phyloP scores from a whole-genome alignment of 2,113 vertebrate species.

The Suncus etruscus region DNA sequence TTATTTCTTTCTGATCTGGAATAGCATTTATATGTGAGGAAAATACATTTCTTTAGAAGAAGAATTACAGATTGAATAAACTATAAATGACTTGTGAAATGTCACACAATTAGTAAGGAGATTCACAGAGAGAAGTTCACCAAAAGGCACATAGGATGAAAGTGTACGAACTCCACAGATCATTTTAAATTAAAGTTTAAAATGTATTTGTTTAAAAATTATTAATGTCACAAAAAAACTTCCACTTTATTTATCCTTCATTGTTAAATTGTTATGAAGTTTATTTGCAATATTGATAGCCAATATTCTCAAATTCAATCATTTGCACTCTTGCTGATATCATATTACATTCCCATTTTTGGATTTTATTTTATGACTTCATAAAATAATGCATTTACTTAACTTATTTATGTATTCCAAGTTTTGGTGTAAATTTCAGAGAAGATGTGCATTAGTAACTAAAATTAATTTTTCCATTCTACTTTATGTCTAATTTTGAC shows the following conservation, averaged over 20 bases:
- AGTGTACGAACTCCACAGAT: not conserved
- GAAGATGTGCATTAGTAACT: slow-evolving; percentile 35
- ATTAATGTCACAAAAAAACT: not conserved
- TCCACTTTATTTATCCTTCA: not conserved
- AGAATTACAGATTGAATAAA: not conserved
- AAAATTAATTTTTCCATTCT: slow-evolving; percentile 69
- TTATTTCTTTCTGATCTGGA: not conserved
- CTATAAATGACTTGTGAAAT: not conserved
- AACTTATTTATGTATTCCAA: slow-evolving; percentile 41
- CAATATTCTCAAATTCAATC: slow-evolving; percentile 49
- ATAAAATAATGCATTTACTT: slow-evolving; percentile 56
- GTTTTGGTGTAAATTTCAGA: slow-evolving; percentile 5
- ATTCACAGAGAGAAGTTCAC: not conserved
- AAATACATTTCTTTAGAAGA: not conserved
- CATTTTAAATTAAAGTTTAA: not conserved
- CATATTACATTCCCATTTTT: not conserved
- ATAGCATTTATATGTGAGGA: not conserved
- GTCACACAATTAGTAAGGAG: rapidly evolving
- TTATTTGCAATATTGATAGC: not conserved
- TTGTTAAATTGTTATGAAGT: not conserved
- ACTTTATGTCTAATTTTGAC: not conserved
- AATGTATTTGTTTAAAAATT: not conserved
- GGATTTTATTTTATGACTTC: slow-evolving; percentile 26
- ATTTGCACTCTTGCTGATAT: not conserved
- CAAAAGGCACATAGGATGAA: not conserved